phyloP scores from a whole-genome alignment of 2,888 invertebrate genomes.

The Dinocampus coccinellae region DNA sequence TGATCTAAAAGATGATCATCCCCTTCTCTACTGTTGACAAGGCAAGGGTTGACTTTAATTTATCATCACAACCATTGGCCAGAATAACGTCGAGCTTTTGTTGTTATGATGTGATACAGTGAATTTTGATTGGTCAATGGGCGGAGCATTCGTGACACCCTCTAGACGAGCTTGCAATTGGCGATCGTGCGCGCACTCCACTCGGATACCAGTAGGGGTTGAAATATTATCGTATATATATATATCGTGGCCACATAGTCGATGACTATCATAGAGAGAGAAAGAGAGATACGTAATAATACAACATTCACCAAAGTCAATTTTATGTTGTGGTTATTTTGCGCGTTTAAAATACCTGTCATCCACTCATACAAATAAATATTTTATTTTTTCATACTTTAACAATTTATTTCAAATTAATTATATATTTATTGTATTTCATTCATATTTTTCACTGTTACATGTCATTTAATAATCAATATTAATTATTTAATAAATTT shows the following conservation, averaged over 20 bases:
- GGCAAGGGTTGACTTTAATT: constrained; percentile 45
- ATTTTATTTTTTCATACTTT: not conserved
- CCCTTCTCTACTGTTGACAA: not conserved
- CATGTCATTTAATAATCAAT: too few relatives aligned
- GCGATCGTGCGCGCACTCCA: constrained; percentile 40
- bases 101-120: constrained; percentile 5
- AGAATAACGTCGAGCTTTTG: constrained; percentile 42
- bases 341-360: constrained; percentile 8
- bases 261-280: constrained; percentile 4
- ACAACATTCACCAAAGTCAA: constrained; percentile 44
- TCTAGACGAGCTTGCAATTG: constrained; percentile 50
- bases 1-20: constrained; percentile 46
- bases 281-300: too few relatives aligned
- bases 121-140: constrained; percentile 49
- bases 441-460: not conserved
- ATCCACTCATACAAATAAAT: not conserved
- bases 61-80: constrained; percentile 36
- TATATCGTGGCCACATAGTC: constrained; percentile 29
- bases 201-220: constrained; percentile 39
- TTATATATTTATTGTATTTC: not conserved
- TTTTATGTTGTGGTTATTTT: constrained; percentile 32
- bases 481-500: too few relatives aligned
- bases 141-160: constrained; percentile 47
- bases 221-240: constrained; percentile 31
- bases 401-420: not conserved